These are phyloP conservation scores for Esox lucius DNA, from an alignment of 2,797 vertebrate genomes.

Conservation along the genomic window DNA sequence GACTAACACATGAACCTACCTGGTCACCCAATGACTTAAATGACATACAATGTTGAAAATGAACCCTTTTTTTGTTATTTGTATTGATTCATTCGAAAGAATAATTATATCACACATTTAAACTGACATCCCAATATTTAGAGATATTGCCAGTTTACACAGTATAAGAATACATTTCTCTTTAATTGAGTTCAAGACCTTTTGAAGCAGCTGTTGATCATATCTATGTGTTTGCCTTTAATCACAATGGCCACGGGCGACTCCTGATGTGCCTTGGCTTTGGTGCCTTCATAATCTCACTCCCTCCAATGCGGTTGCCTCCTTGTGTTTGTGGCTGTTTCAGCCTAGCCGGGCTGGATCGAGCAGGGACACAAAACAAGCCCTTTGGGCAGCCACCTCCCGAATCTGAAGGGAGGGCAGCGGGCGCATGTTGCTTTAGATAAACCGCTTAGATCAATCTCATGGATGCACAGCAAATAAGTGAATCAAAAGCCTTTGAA, in stretches of 20 bases:
- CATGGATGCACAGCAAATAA: slow-evolving; percentile 81
- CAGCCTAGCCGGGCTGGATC: slow-evolving; percentile 50
- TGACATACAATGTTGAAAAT: no score
- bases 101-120: slow-evolving; percentile 26
- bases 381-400: slow-evolving; percentile 73
- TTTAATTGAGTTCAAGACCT: slow-evolving; percentile 76
- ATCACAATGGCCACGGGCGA: slow-evolving; percentile 73
- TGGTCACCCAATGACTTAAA: not conserved
- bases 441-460: slow-evolving; percentile 87
- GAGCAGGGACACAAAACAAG: slow-evolving; percentile 70
- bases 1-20: slow-evolving; percentile 35
- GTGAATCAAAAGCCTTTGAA: slow-evolving; percentile 81
- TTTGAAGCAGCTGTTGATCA: slow-evolving; percentile 66
- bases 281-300: slow-evolving; percentile 66
- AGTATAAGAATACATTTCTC: slow-evolving; percentile 61
- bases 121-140: slow-evolving; percentile 47
- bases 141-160: slow-evolving; percentile 64
- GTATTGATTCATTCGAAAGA: no score
- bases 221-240: slow-evolving; percentile 69
- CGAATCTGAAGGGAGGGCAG: slow-evolving; percentile 73
- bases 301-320: slow-evolving; percentile 42
- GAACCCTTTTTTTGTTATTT: no score
- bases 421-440: slow-evolving; percentile 80
- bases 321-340: slow-evolving; percentile 54
- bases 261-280: slow-evolving; percentile 66